Base-by-base conservation (phyloP, 2,797 vertebrate genomes). In the Gymnocypris eckloni region DNA sequence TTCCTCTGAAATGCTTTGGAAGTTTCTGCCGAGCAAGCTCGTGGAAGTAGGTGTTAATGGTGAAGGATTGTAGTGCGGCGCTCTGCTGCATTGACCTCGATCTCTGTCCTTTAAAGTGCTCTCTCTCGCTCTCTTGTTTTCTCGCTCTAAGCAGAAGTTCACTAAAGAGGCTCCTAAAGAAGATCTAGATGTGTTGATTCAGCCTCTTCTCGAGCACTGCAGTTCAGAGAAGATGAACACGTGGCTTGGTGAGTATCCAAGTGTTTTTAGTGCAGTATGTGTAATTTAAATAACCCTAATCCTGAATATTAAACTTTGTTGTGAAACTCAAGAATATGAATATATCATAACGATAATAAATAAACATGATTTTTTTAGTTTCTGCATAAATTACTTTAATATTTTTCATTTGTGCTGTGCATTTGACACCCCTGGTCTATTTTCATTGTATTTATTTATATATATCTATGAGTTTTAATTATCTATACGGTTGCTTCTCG, bases 141-240 rank as follows among this genome's bases (percentile, higher is more conserved):
- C 20, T 83, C 79, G 33, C 39, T 81, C 66, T 84, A 84, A 88
- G 66, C 85, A 98, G 98, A 96, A 97, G 91, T 99, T 99, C 92
- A 97, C 97, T 84, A 96, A 95, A 92, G 97, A 98, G 91, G 96
- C 97, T 13, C 98, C 97, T 9, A 97, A 97, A 92, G 97, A 95
- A 86, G 97, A 98, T 87, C 88, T 96, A n/a, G 98, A 98, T 6
- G 96, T 98, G 82, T 95, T 97, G 89, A 98, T 99, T 91, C 96
- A 98, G 90, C 98, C 98, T 1, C 93, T 98, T 90, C 92, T 98
- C 90, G 96, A 98, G 89, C 98, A 99, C 89, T 99, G 98, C 94
- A 98, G 96, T 93, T 99, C 97, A 1, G 94, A 96, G 91, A 98
- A 98, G 95, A 98, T 98, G 97, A 98, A 98, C 92, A 98, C 97